phyloP scores from a whole-genome alignment of 2,113 vertebrate genomes.

The Machaerirhynchus nigripectus region DNA sequence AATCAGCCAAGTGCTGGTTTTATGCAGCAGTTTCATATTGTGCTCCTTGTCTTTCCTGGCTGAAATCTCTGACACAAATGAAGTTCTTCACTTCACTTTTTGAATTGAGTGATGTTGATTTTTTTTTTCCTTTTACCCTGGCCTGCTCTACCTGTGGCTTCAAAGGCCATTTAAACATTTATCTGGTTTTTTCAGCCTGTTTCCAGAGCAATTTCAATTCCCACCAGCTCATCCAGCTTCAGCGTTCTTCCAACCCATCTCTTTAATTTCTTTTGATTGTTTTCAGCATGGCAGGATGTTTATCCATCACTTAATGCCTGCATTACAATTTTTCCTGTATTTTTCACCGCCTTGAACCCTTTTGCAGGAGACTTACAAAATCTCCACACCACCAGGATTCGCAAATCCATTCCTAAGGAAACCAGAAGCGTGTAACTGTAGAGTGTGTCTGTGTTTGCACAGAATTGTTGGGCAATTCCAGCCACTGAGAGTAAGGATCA shows the following conservation, averaged over 20 bases:
- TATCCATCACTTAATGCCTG: not conserved
- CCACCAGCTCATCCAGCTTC: not conserved
- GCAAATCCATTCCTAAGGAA: not conserved
- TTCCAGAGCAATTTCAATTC: not conserved
- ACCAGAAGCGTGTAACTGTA: fast-evolving
- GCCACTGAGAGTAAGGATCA: not conserved
- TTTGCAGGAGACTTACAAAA: not conserved
- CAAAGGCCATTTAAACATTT: not conserved
- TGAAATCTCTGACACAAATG: not conserved
- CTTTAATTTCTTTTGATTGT: not conserved
- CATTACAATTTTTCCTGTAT: fast-evolving
- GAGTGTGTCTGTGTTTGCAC: not conserved
- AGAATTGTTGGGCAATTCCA: not conserved
- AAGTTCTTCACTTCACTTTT: not conserved
- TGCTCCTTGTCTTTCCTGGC: not conserved
- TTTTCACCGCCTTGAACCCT: not conserved
- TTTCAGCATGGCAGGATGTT: not conserved
- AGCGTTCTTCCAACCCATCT: not conserved
- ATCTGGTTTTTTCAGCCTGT: fast-evolving
- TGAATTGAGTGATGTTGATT: not conserved
- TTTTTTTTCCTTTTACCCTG: not conserved
- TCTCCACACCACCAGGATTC: not conserved
- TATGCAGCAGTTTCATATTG: not conserved
- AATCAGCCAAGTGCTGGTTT: not conserved
- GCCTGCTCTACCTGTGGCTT: not conserved